Conservation (phyloP, 2,113 vertebrate species). For the Triplophysa rosa region DNA sequence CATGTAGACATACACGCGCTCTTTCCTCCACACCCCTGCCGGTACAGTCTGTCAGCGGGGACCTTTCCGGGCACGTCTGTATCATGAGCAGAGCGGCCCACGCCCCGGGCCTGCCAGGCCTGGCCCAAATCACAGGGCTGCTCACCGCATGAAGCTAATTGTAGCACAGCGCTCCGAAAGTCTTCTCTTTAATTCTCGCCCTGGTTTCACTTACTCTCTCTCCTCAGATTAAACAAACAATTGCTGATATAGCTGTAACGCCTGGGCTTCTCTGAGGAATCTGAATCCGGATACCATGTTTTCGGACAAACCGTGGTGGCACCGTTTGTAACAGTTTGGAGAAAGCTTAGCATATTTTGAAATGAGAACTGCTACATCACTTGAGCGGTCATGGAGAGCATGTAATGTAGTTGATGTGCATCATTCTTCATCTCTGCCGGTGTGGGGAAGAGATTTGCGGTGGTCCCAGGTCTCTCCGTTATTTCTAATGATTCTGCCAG, state of each 20-base stretch:
- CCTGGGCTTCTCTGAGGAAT: not conserved
- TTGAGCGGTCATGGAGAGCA: not conserved
- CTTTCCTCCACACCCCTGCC: conserved; percentile 4
- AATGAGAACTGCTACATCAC: not conserved
- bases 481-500: conserved; percentile 19
- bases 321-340: not conserved
- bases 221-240: conserved; percentile 23
- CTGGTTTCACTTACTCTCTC: conserved; percentile 36
- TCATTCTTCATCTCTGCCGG: not conserved
- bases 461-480: conserved; percentile 19
- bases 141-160: conserved; percentile 57
- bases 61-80: conserved; percentile 21
- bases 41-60: conserved; percentile 33
- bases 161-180: conserved; percentile 46
- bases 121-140: conserved; percentile 58
- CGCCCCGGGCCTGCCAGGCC: conserved; percentile 50
- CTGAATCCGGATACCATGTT: not conserved
- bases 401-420: not conserved
- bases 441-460: conserved; percentile 6
- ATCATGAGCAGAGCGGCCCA: conserved; percentile 37
- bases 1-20: not conserved
- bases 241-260: conserved; percentile 20
- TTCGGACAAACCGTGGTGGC: not conserved
- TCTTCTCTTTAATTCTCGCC: conserved; percentile 52
- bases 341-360: not conserved